These are phyloP conservation scores for Leucopternis melanops DNA, from an alignment of 2,113 vertebrate species.

Conservation along the genomic window DNA sequence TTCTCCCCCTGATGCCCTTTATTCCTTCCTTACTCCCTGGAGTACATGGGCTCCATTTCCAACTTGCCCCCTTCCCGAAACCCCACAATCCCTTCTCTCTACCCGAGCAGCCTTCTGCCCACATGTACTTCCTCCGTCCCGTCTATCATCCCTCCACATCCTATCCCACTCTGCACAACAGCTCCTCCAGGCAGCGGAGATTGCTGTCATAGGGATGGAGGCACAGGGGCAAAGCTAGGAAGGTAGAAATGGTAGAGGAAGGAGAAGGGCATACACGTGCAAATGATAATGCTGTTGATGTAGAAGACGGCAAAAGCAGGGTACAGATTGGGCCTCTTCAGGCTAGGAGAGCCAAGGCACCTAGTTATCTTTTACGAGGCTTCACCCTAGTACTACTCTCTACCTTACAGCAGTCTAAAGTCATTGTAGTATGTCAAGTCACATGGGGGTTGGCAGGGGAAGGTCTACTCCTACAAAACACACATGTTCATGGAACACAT, in stretches of 20 bases:
- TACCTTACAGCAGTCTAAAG: background rate
- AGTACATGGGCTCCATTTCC: background rate
- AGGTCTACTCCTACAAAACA: background rate
- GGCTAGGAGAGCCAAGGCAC: background rate
- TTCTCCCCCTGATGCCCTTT: background rate
- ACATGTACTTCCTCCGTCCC: background rate
- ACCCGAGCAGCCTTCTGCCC: background rate
- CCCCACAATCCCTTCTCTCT: background rate
- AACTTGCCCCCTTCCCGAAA: background rate
- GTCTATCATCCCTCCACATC: background rate
- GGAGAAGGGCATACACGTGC: background rate
- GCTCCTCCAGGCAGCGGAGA: background rate
- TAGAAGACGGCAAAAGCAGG: background rate
- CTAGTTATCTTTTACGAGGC: background rate
- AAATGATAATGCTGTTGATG: background rate
- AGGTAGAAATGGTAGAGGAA: background rate
- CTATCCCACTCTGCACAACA: background rate
- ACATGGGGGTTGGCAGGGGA: background rate
- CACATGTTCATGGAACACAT: accelerated
- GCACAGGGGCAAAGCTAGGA: background rate
- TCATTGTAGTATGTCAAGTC: background rate
- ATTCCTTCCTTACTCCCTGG: background rate
- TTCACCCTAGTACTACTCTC: background rate
- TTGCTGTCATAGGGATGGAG: background rate
- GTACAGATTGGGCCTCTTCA: background rate